Base-by-base conservation (phyloP, 2,797 vertebrate genomes). In the Botia almorhae region DNA sequence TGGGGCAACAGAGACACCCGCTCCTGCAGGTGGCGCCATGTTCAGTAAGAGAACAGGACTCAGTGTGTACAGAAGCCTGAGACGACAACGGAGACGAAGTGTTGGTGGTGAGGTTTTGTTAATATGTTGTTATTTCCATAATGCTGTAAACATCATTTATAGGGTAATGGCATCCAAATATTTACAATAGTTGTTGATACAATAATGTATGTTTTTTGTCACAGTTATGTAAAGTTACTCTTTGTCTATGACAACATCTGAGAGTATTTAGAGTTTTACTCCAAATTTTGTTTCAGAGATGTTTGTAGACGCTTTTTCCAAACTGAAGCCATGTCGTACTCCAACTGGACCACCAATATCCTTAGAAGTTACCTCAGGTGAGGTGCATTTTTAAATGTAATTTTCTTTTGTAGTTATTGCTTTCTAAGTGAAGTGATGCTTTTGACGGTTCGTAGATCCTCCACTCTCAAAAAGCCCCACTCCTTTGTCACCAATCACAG, bases 301-400 rank as follows among this genome's bases (percentile, higher is more conserved):
- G 53, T 90, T 93, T 19, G 90, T 88, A 0, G 91, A 90, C 4
- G 90, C 89, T 10, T 83, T 93, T 39, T 91, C 81, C 73, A 91
- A 90, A 81, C 83, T 93, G 73, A 90, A 88, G 55, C 74, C 87
- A 0, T 58, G 87, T 2, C 86, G 87, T 26, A 81, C 85, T 12
- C 65, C 84, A 33, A 85, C 79, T 1, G 81, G 14, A 2, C 80
- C 72, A 48, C 46, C 85, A 7, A 53, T 83, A 13, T 21, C 60
- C 61, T 43, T 81, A 4, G 80, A 87, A 6, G 23, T 65, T 26
- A 58, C 68, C 0, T 29, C 70, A 81, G 85, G 85, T 88, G 74
- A 74, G 79, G 1, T 21, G 12, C 19, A 16, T 10, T 70, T 64
- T 46, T 13, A 1, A 39, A 51, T 50, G 10, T 4, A n/a, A 48